These are phyloP conservation scores for Notodonta dromedarius DNA, from an alignment of 2,888 invertebrate genomes.

Conservation along the genomic window DNA sequence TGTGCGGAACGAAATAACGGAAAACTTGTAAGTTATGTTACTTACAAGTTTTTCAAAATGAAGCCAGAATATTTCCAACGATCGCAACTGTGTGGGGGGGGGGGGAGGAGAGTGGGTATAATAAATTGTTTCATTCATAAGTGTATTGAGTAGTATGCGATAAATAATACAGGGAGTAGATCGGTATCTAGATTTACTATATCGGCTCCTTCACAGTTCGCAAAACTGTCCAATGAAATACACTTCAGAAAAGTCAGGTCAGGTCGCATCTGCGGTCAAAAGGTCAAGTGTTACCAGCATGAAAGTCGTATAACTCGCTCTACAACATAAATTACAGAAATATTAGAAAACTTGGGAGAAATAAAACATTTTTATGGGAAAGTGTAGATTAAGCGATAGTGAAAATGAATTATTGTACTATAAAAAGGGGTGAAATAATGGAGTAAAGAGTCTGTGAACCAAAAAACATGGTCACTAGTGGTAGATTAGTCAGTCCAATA, in stretches of 20 bases:
- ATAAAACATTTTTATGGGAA: constrained; percentile 5
- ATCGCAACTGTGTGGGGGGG: background rate
- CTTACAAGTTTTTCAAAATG: constrained; percentile 14
- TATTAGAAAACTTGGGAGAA: constrained; percentile 1
- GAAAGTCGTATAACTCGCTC: background rate
- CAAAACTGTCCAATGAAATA: background rate
- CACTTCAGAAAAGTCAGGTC: background rate
- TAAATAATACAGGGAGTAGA: too few relatives aligned
- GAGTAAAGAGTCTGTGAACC: too few relatives aligned
- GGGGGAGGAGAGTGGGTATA: background rate
- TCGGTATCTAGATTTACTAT: background rate
- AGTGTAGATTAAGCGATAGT: background rate
- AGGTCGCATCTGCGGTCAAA: constrained; percentile 2
- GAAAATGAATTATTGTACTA: background rate
- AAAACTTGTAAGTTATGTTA: constrained; percentile 9
- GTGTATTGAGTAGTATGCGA: too few relatives aligned
- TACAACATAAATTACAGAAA: background rate
- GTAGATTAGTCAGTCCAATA: too few relatives aligned
- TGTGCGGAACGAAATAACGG: constrained; percentile 24
- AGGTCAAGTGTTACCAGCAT: constrained; percentile 1
- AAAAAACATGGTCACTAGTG: too few relatives aligned
- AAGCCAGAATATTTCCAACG: constrained; percentile 17
- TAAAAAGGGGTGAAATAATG: background rate
- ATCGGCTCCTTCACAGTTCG: background rate
- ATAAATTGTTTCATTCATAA: too few relatives aligned